Base-by-base conservation (phyloP, 2,888 invertebrate genomes). In the Mythimna ferrago region DNA sequence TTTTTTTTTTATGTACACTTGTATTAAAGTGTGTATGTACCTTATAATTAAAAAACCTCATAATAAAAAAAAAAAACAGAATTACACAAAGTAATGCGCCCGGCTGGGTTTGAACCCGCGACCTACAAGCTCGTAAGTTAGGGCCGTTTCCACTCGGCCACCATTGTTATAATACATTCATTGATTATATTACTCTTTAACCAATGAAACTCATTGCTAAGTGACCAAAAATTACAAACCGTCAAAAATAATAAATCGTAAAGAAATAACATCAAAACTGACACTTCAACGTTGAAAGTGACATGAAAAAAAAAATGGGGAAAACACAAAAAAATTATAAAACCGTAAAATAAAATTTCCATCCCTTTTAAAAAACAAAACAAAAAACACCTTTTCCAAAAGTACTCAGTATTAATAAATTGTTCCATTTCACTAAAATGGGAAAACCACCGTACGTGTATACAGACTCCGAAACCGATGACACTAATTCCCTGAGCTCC, bases 401-500 rank as follows among this genome's bases (percentile, higher is more conserved):
- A 32, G 32, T n/a, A 53, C 6, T n/a, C 3, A 21, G 14, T 21
- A 21, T 14, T 26, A 51, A 48, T 21, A 38, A 41, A 66, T 77
- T 75, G 72, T 21, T 75, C 5, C 61, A 70, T 2, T 53, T 70
- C 6, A 74, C 19, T 3, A 74, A 73, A 77, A 93, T 94, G 93
- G 93, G 93, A 6, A 93, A 93, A 71, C 70, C 89, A 0, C 81
- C 92, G 0, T 89, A 88, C 26, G 19, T 75, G 3, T 90, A 87
- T 66, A 89, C 91, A 0, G 93, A 93, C 26, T 92, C 93, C 0
- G 93, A 92, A 38, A 90, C 92, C 0, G 93, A 93, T 26, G 91
- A 91, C 6, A 89, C 92, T 0, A 74, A 74, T 51, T 91, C 90
- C 0, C 73, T 73, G 53, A 92, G 92, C 60, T 93, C 93, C 0